These are phyloP conservation scores for Phaethon lepturus DNA, from an alignment of 2,113 vertebrate genomes.

Conservation along the genomic window DNA sequence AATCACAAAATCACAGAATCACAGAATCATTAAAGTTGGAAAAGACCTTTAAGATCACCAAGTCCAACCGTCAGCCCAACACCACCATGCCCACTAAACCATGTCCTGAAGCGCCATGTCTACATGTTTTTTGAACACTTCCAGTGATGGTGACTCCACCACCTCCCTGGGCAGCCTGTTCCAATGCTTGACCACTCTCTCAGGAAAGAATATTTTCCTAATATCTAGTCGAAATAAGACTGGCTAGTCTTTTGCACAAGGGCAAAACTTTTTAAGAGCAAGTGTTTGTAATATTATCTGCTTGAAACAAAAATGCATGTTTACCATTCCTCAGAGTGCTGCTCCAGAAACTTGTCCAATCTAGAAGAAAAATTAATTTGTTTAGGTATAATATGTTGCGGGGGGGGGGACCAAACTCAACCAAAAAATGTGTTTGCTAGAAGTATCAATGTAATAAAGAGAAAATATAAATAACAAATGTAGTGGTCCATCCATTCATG, in stretches of 20 bases:
- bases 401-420: neutral
- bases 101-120: too few relatives aligned
- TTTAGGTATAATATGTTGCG: neutral
- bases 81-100: too few relatives aligned
- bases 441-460: neutral
- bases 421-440: neutral
- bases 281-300: neutral
- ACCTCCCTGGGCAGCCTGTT: too few relatives aligned
- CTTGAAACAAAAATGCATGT: neutral
- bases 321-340: neutral
- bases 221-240: neutral
- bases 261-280: neutral
- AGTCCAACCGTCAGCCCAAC: too few relatives aligned
- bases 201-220: too few relatives aligned
- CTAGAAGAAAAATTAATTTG: neutral
- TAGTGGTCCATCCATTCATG: neutral
- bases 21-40: too few relatives aligned
- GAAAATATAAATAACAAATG: neutral
- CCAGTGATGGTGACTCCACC: too few relatives aligned
- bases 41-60: too few relatives aligned
- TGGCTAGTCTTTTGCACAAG: neutral
- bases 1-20: neutral
- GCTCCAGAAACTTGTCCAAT: neutral
- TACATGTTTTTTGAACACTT: too few relatives aligned
- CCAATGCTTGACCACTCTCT: too few relatives aligned